Base-by-base conservation (phyloP, 2,888 invertebrate genomes). In the Melieria picta region DNA sequence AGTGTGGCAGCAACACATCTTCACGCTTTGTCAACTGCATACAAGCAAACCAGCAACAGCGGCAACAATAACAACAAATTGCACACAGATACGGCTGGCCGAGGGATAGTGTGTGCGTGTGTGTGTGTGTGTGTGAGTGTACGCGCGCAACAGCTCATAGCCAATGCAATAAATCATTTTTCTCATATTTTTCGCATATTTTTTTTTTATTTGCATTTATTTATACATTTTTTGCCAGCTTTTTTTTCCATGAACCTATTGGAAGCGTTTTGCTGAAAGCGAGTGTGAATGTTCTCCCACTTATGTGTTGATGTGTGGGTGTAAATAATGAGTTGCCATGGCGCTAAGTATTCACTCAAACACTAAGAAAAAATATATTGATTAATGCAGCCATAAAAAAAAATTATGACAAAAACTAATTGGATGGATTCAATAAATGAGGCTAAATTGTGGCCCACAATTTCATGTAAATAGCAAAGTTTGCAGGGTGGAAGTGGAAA, bases 81-180 rank as follows among this genome's bases (percentile, higher is more conserved):
- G 68, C n/a, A 52, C 16, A 62, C 30, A 30, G 5, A 48, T 47
- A 56, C 50, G 57, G 16, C 45, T 10, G 48, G 4, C 7, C 43
- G 52, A 50, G 69, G 64, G 56, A 46, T 65, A 52, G 63, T 52
- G 45, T 71, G 55, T 9, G 58, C 48, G 30, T 43, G 55, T 30
- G 30, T 43, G 46, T 9, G 48, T 4, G 10, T 47, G 52, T 52
- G 69, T 67, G 56, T 48, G 65, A 52, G 63, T 52, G 45, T 71
- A 60, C 9, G 56, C 48, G 46, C 48, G 55, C 64, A 66, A 58
- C 30, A 61, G n/a, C 61, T 61, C 60, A 60, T 47, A 43, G 48
- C 63, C 47, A 63, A 71, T 46, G 9, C 65, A 70, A 82, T 83
- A 83, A 83, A 83, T 83, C 83, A 83, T 83, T 77, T 78, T 77